Evolutionary conservation across 2,888 invertebrate genomes (phyloP).

Genomic region (Macaria liturata): DNA sequence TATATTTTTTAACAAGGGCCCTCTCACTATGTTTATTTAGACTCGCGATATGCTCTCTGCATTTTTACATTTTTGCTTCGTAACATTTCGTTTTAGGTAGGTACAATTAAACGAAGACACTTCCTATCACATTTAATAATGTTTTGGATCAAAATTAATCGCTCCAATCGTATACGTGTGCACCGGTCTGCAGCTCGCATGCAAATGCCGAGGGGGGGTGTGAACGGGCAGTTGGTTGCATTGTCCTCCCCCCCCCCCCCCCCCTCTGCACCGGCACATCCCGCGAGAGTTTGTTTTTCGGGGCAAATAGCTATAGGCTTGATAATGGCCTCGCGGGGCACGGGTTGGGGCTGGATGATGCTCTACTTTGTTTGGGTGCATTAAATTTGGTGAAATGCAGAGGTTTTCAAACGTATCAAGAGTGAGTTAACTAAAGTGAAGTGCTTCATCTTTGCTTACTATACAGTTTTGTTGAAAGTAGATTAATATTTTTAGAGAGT

Average conservation of each 20-base stretch:
- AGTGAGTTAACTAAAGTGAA: background rate
- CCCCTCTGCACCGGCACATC: slow-evolving; percentile 56
- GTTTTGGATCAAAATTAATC: too few species aligned
- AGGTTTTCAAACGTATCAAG: background rate
- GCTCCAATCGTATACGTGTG: slow-evolving; percentile 63
- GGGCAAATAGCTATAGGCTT: slow-evolving; percentile 84
- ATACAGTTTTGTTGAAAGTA: too few species aligned
- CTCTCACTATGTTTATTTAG: too few species aligned
- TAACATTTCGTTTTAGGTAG: too few species aligned
- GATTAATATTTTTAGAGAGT: too few species aligned
- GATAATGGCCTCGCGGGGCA: slow-evolving; percentile 80
- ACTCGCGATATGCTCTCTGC: too few species aligned
- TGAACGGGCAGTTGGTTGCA: slow-evolving; percentile 80
- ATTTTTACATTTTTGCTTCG: too few species aligned
- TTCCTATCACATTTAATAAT: too few species aligned
- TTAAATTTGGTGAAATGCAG: background rate
- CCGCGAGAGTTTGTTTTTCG: slow-evolving; percentile 84
- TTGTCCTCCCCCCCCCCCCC: slow-evolving; percentile 58
- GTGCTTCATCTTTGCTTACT: background rate
- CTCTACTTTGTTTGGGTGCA: slow-evolving; percentile 49
- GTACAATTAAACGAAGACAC: background rate
- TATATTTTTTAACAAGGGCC: too few species aligned
- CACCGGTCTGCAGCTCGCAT: slow-evolving; percentile 61
- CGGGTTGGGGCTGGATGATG: slow-evolving; percentile 38
- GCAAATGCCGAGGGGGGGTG: slow-evolving; percentile 65